Conservation (phyloP, 2,113 vertebrate genomes). For the Stictonetta naevosa region DNA sequence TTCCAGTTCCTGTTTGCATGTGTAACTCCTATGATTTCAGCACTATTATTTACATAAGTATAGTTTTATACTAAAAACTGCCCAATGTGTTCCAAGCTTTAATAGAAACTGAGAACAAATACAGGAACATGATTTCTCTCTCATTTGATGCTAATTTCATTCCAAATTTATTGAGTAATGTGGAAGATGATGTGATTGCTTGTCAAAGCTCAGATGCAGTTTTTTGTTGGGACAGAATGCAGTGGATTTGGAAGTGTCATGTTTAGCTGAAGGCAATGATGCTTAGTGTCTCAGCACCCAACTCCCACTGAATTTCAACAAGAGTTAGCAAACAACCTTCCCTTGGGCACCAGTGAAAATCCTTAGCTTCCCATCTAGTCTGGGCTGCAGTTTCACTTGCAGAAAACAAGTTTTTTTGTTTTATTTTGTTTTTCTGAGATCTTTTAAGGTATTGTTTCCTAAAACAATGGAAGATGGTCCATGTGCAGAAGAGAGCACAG, state of each 20-base stretch:
- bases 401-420: background rate
- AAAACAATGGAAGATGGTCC: background rate
- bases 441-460: constrained; percentile 29
- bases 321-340: constrained; percentile 56
- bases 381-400: background rate
- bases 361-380: background rate
- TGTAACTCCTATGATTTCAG: background rate
- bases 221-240: background rate
- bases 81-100: background rate
- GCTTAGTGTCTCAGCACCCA: constrained; percentile 46
- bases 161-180: background rate
- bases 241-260: constrained; percentile 34
- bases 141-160: background rate
- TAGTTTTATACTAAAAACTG: constrained; percentile 1
- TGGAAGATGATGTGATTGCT: constrained; percentile 31
- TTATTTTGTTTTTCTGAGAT: background rate
- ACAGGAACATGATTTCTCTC: background rate
- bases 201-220: constrained; percentile 26
- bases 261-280: constrained; percentile 49
- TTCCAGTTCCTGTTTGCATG: background rate
- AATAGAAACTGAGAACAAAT: background rate
- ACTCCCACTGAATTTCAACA: constrained; percentile 46
- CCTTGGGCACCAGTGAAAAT: constrained; percentile 49
- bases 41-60: background rate
- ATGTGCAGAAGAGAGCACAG: background rate